These are phyloP conservation scores for Etia nguti DNA, from an alignment of 2,113 vertebrate species.

Conservation along the genomic window DNA sequence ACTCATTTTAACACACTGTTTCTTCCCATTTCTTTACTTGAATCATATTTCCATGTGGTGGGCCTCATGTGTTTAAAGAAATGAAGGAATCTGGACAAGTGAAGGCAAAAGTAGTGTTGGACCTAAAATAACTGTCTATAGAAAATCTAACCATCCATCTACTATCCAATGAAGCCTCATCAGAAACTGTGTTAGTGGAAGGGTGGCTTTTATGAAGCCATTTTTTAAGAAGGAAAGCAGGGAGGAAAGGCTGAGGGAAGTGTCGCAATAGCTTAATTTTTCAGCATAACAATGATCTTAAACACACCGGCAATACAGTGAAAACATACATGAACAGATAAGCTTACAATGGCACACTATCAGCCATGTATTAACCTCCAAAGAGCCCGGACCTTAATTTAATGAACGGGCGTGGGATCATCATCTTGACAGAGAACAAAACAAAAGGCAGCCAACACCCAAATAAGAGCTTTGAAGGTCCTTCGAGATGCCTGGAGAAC, in stretches of 20 bases:
- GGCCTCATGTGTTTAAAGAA: neutral
- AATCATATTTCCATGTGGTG: neutral
- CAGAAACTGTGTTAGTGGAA: neutral
- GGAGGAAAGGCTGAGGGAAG: neutral
- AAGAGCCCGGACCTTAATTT: neutral
- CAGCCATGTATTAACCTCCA: neutral
- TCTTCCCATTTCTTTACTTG: neutral
- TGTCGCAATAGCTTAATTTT: neutral
- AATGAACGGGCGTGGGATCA: neutral
- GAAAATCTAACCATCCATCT: neutral
- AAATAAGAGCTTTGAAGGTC: neutral
- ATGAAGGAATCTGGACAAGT: neutral
- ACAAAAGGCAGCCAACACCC: neutral
- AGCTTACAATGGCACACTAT: neutral
- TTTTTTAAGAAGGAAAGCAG: neutral
- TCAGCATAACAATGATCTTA: neutral
- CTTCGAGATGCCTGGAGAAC: neutral
- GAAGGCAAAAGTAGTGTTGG: neutral
- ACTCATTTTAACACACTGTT: neutral
- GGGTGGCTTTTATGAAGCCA: neutral
- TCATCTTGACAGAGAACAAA: neutral
- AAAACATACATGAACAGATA: neutral
- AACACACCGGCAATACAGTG: accelerated
- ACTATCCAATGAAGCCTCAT: neutral
- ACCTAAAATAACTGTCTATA: neutral